Conservation (phyloP, 2,797 vertebrate genomes). For the Fringilla coelebs region DNA sequence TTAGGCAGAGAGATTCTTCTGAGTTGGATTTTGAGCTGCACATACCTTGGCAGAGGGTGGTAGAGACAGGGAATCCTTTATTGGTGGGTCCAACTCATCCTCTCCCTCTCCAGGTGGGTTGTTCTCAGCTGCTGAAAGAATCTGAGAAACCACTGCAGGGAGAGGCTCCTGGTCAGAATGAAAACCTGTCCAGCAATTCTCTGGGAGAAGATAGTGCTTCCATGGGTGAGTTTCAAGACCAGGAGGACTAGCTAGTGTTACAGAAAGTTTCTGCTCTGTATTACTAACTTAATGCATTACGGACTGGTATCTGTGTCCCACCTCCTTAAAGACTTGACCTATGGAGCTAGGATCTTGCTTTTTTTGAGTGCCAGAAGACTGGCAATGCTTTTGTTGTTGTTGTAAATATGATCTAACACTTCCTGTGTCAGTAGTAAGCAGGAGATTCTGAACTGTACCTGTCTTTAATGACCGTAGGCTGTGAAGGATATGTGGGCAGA, state of each 20-base stretch:
- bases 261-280: background rate
- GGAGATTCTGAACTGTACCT: background rate
- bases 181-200: constrained; percentile 68
- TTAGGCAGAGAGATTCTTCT: background rate
- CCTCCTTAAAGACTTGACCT: background rate
- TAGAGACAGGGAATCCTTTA: background rate
- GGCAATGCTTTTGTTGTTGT: background rate
- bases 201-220: constrained; percentile 62
- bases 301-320: background rate
- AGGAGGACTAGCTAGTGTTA: background rate
- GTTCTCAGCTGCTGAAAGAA: constrained; percentile 79
- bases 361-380: background rate
- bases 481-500: background rate
- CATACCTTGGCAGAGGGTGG: background rate
- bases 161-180: constrained; percentile 58
- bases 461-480: background rate
- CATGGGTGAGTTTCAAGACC: constrained; percentile 62
- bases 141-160: constrained; percentile 75
- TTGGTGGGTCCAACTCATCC: background rate
- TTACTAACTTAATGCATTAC: background rate
- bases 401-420: background rate
- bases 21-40: background rate
- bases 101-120: constrained; percentile 71
- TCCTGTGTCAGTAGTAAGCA: background rate
- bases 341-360: rapidly evolving